phyloP scores from a whole-genome alignment of 2,888 invertebrate species.

The Philereme vetulata region DNA sequence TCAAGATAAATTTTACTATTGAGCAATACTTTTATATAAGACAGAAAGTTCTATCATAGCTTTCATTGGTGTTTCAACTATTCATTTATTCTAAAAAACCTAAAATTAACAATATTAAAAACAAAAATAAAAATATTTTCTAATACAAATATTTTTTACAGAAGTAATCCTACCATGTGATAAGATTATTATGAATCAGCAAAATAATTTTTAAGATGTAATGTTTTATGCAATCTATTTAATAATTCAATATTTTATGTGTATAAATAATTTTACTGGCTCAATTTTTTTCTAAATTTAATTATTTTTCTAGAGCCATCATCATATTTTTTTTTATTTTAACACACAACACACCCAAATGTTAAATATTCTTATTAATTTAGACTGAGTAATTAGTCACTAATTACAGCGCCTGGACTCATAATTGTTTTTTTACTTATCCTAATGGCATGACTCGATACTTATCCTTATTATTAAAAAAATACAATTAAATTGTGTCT shows the following conservation, averaged over 20 bases:
- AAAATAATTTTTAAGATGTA: not conserved
- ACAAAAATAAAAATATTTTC: conserved; percentile 4
- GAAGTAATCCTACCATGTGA: not conserved
- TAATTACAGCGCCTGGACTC: not conserved
- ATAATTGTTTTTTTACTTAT: conserved; percentile 44
- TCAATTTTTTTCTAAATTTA: not conserved
- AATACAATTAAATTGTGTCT: conserved; percentile 41
- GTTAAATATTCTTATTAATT: not conserved
- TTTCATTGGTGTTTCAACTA: conserved; percentile 70
- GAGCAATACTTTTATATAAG: conserved; percentile 60
- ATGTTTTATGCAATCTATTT: not conserved
- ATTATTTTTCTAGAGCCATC: not conserved
- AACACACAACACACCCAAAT: not conserved
- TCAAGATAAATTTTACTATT: conserved; percentile 45
- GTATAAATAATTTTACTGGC: not conserved
- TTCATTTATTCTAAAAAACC: conserved; percentile 27
- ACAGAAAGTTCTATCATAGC: conserved; percentile 55
- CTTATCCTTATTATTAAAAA: conserved; percentile 63
- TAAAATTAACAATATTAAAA: conserved; percentile 10
- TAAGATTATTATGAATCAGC: not conserved
- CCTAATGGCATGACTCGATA: conserved; percentile 81
- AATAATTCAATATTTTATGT: not conserved
- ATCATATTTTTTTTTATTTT: not conserved
- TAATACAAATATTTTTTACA: conserved; percentile 20
- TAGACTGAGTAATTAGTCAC: not conserved